Evolutionary conservation across 1,140 invertebrate genomes (phyloP), one percentile per base, ranked within the genome.

Genomic region (Araneus ventricosus): DNA sequence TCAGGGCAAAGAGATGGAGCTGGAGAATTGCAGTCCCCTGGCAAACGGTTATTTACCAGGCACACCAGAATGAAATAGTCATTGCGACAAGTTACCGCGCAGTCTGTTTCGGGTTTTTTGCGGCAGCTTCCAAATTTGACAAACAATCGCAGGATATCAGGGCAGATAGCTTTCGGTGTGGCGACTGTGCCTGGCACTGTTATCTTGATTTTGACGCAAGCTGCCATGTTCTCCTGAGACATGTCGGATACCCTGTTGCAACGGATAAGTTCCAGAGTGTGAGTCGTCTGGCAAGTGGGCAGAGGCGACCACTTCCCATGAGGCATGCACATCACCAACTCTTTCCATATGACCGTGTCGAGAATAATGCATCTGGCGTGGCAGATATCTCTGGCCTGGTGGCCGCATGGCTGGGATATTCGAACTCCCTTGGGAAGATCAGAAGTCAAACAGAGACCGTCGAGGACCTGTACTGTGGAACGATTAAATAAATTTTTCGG

Each of bases 151-250:
- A 86, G 34, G 20, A 86, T 61, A 14, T 61, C 84, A 2, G 84
- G 84, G 27, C 84, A 86, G 4, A 59, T 6, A 0, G 84, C 45
- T 4, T 61, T 86, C 10, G 84, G 45, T 2, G 45, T 34, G 6
- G 52, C n/a, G 4, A 52, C 1, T 6, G 3, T 27, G 17, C 37
- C 57, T n/a, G 52, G 57, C 34, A 37, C 27, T 7, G 52, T 24
- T 37, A 86, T 57, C 84, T 45, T 57, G 52, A 86, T 86, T n/a
- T 61, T 86, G 57, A 86, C 27, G 5, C 84, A 86, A 34, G 57
- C 27, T 0, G 45, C 20, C 22, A n/a, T 14, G 30, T 59, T 86
- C 14, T 86, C 22, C 14, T 59, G 22, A 34, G 45, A 14, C 2
- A 75, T 17, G 30, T 75, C 30, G 30, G 30, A 34, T 45, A 84